phyloP scores from a whole-genome alignment of 2,113 vertebrate species.

The Paramormyrops kingsleyae region DNA sequence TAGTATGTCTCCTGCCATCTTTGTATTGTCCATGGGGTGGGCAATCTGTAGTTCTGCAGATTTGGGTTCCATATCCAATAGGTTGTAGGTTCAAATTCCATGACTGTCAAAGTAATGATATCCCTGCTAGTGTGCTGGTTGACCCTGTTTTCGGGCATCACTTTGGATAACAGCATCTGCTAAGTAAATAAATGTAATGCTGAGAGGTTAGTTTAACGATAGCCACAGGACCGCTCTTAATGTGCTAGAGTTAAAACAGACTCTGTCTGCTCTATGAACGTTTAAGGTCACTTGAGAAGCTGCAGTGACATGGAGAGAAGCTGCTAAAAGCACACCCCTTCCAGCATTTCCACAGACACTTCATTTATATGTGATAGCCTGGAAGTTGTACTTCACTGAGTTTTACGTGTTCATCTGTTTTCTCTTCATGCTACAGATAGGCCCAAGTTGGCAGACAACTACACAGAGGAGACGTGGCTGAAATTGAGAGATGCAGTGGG shows the following conservation, averaged over 20 bases:
- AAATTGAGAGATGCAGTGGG: slow-evolving; percentile 96
- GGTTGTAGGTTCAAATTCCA: not conserved
- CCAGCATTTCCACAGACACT: not conserved
- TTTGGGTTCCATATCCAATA: not conserved
- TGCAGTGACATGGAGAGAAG: not conserved
- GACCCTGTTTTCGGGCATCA: not conserved
- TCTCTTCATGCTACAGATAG: slow-evolving; percentile 68
- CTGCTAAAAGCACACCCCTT: not conserved
- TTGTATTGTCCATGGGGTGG: not conserved
- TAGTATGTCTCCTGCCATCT: not conserved
- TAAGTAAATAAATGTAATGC: not conserved
- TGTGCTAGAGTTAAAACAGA: not conserved
- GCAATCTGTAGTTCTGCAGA: not conserved
- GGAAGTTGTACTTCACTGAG: not conserved
- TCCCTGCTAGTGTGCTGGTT: not conserved
- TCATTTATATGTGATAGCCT: not conserved
- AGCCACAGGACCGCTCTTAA: not conserved
- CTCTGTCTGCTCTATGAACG: not conserved
- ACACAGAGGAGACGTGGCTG: slow-evolving; percentile 97
- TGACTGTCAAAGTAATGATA: not conserved
- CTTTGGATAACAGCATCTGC: not conserved
- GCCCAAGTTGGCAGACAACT: slow-evolving; percentile 95
- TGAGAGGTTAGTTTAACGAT: not conserved
- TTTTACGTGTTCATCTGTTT: not conserved
- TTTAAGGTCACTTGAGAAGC: not conserved